Evolutionary conservation across 2,888 invertebrate genomes (phyloP), one percentile per base, ranked within the genome.

Genomic region (Stenodera caucasica): DNA sequence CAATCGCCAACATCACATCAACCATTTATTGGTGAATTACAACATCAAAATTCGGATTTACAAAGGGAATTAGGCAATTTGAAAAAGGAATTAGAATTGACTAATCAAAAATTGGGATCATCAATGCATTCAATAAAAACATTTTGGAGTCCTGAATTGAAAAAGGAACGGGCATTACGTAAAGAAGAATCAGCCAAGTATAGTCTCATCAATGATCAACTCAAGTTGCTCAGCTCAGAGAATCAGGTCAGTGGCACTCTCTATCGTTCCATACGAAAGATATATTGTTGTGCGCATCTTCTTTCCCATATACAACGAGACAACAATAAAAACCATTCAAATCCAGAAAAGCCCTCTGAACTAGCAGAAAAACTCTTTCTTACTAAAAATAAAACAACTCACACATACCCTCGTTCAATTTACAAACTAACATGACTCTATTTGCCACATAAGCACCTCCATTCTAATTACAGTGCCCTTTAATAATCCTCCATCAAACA

Each of bases 121-220:
- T 95, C 94, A 76, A 99, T 99, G 98, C 98, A 98, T 84, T 97
- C 96, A 83, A 99, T 99, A 82, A 98, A 98, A 85, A 98, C 98
- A 58, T 99, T 99, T 83, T 99, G 99, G 99, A 97, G 97, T 79
- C 99, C 99, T 18, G 99, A 99, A 84, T 84, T 99, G 81, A 99
- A 99, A 84, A 97, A 98, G 82, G 98, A 99, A 83, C 84, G 98
- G 68, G 95, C 96, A 55, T 81, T 98, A 73, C 85, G 98, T 71
- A 98, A 98, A 80, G 98, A 99, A 82, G 98, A 99, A 82, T 94
- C 94, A 80, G 94, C 96, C 77, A 96, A 97, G 82, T 96, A 96
- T 85, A 92, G 93, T 81, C 88, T 96, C 80, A 92, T 97, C 81
- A 96, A 95, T 80, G 97, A 98, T 84, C 97, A 97, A 83, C 88